Evolutionary conservation across 1,140 invertebrate species (phyloP).

Genomic region (Bombus fervidus): DNA sequence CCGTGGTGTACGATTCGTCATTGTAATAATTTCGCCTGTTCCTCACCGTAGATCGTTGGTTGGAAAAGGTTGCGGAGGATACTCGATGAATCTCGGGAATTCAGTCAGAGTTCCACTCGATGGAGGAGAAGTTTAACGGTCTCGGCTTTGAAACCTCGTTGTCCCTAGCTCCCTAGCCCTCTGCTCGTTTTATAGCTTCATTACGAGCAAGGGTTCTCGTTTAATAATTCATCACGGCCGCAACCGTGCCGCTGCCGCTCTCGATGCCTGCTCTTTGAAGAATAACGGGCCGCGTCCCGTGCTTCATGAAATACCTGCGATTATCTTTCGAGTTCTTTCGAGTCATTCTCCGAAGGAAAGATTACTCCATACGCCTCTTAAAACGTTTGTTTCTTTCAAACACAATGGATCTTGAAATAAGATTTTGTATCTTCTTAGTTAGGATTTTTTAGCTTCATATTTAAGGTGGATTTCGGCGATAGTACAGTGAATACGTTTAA

Average conservation of each 20-base stretch:
- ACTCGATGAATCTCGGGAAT: constrained; percentile 10
- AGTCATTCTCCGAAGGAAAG: constrained; percentile 4
- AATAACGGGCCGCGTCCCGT: constrained; percentile 46
- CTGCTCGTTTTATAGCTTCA: constrained; percentile 71
- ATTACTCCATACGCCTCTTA: neutral
- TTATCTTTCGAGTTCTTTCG: neutral
- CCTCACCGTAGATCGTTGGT: neutral
- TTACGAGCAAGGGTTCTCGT: constrained; percentile 72
- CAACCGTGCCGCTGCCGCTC: constrained; percentile 27
- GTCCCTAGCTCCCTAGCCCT: constrained; percentile 31
- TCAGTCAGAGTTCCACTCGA: neutral
- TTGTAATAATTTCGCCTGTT: constrained; percentile 39
- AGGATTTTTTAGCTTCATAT: neutral
- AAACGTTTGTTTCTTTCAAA: neutral
- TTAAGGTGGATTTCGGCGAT: neutral
- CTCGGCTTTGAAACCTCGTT: neutral
- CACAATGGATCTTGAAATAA: neutral
- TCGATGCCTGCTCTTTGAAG: constrained; percentile 48
- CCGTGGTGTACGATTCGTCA: constrained; percentile 40
- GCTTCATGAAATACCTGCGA: neutral
- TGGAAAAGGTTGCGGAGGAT: neutral
- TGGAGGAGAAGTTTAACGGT: neutral
- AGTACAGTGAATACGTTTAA: neutral
- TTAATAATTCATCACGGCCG: constrained; percentile 73
- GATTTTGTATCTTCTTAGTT: neutral